Percentiles rank a stretch among this genome's conserved stretches.
phyloP scores from a whole-genome alignment of 2,113 vertebrate genomes.

The Rhizomys pruinosus region DNA sequence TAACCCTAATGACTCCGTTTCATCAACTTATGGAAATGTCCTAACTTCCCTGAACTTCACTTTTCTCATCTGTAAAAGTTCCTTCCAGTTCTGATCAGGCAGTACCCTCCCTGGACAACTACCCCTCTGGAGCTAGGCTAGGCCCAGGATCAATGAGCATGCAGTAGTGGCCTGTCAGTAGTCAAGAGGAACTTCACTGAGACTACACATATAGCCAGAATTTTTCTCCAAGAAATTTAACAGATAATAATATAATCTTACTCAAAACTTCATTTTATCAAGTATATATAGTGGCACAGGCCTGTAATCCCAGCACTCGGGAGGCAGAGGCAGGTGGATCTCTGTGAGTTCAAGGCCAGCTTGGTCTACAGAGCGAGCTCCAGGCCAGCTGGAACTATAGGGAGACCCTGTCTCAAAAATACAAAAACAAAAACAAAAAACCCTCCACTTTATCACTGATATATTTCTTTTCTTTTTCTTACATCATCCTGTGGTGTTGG shows the following conservation, averaged over 20 bases:
- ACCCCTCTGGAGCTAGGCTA: background rate
- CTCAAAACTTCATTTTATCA: conserved; percentile 22
- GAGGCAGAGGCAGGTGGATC: too few relatives aligned
- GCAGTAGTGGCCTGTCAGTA: background rate
- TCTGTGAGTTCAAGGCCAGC: too few relatives aligned
- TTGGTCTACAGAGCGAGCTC: too few relatives aligned
- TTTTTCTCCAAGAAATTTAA: conserved; percentile 10
- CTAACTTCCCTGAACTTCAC: background rate
- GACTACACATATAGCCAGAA: background rate
- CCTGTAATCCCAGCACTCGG: too few relatives aligned
- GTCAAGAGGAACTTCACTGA: background rate
- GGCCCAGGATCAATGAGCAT: background rate
- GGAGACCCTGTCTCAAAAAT: too few relatives aligned
- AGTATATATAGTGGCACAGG: too few relatives aligned
- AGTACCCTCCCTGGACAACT: background rate
- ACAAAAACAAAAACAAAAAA: too few relatives aligned
- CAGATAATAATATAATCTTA: background rate
- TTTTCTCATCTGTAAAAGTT: conserved; percentile 14
- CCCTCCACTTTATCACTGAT: too few relatives aligned
- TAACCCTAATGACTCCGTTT: background rate
- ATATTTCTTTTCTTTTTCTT: too few relatives aligned
- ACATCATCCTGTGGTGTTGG: too few relatives aligned
- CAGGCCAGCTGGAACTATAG: too few relatives aligned
- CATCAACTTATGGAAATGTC: background rate
- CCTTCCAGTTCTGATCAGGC: background rate